A percentile compares a stretch with the other conserved stretches of the same genome.
Evolutionary conservation across 1,140 invertebrate genomes (phyloP).

Genomic region (Chionoecetes opilio): DNA sequence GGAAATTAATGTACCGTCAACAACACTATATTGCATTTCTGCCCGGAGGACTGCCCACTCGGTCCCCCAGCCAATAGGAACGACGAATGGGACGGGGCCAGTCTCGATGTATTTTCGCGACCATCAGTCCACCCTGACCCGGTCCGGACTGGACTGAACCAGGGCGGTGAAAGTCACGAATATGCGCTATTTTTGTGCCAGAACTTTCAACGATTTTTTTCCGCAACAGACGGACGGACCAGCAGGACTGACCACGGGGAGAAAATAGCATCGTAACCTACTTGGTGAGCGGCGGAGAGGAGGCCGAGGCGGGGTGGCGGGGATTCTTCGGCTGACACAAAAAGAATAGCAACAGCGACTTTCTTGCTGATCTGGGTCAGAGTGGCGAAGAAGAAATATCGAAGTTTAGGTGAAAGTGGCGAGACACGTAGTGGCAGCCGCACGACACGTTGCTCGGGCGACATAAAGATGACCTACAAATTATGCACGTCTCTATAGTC

Average conservation of each 20-base stretch:
- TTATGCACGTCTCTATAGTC: too few relatives aligned
- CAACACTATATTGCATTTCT: too few relatives aligned
- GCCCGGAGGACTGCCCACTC: too few relatives aligned
- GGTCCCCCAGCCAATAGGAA: too few relatives aligned
- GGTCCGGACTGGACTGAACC: too few relatives aligned
- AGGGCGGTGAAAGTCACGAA: too few relatives aligned
- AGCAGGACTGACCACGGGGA: not conserved
- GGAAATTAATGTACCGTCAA: too few relatives aligned
- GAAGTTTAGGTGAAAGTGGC: conserved; percentile 17
- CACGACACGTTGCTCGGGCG: not conserved
- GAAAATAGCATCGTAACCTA: not conserved
- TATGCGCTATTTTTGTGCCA: too few relatives aligned
- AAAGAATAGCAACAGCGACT: not conserved
- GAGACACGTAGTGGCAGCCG: not conserved
- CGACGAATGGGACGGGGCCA: too few relatives aligned
- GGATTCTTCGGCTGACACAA: not conserved
- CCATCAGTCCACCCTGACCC: too few relatives aligned
- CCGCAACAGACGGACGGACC: not conserved
- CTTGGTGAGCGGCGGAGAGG: not conserved
- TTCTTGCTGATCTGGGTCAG: conserved; percentile 12
- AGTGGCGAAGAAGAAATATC: not conserved
- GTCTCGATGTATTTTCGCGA: too few relatives aligned
- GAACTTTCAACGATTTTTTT: not conserved
- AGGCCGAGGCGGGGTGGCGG: not conserved
- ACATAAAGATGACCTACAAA: too few relatives aligned